These are phyloP conservation scores for Pelosia muscerda DNA, from an alignment of 2,888 invertebrate species.

Conservation along the genomic window DNA sequence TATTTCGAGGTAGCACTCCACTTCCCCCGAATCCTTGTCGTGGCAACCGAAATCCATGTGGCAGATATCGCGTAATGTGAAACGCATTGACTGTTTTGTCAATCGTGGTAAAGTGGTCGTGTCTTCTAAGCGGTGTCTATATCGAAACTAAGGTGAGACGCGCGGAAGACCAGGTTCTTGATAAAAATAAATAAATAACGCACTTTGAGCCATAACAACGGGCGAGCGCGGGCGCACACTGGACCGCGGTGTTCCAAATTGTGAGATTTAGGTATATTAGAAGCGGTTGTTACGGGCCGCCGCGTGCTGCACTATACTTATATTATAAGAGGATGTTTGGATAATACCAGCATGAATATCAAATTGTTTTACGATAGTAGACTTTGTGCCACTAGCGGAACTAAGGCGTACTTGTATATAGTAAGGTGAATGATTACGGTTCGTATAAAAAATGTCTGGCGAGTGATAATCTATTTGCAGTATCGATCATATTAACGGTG, in stretches of 20 bases:
- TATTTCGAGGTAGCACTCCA: constrained; percentile 90
- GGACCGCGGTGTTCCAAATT: constrained; percentile 75
- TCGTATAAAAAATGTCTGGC: constrained; percentile 32
- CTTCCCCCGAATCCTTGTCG: constrained; percentile 89
- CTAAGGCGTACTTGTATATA: constrained; percentile 29
- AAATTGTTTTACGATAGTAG: constrained; percentile 55
- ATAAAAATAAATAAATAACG: constrained; percentile 83
- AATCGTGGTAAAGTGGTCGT: constrained; percentile 69
- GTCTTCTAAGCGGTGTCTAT: constrained; percentile 79
- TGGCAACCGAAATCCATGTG: constrained; percentile 89
- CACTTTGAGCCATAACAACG: constrained; percentile 80
- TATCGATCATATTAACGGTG: constrained; percentile 29
- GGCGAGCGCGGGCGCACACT: constrained; percentile 72
- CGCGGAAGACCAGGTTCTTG: constrained; percentile 71
- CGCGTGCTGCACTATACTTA: constrained; percentile 60
- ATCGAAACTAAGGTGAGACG: constrained; percentile 76
- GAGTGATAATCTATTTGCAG: constrained; percentile 39
- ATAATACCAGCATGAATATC: constrained; percentile 68
- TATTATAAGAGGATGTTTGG: constrained; percentile 77
- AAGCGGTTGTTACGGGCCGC: constrained; percentile 53
- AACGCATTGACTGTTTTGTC: constrained; percentile 70
- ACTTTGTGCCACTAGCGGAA: constrained; percentile 26
- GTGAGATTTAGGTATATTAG: constrained; percentile 70
- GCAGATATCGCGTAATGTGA: constrained; percentile 60
- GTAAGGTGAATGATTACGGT: constrained; percentile 32